phyloP scores from a whole-genome alignment of 2,888 invertebrate species.

The Bursaphelenchus okinawaensis region DNA sequence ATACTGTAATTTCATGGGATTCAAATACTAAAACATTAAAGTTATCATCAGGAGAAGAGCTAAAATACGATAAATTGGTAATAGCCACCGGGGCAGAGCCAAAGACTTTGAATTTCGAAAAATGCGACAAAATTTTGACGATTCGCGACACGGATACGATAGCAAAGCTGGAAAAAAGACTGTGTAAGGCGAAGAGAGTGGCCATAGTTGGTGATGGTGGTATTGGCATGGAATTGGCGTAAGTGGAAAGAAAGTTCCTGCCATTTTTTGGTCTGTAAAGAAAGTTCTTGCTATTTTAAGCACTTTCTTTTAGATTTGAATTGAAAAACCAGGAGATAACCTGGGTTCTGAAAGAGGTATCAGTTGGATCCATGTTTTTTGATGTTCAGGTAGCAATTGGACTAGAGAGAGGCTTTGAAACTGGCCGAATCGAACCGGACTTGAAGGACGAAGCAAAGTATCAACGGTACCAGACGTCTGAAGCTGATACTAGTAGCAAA shows the following conservation, averaged over 20 bases:
- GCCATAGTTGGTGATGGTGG: slow-evolving; percentile 93
- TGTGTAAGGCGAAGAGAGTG: slow-evolving; percentile 70
- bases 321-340: slow-evolving; percentile 76
- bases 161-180: slow-evolving; percentile 52
- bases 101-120: neutral
- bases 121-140: slow-evolving; percentile 13
- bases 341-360: slow-evolving; percentile 88
- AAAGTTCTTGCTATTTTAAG: too few species aligned
- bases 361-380: slow-evolving; percentile 86
- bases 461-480: slow-evolving; percentile 21
- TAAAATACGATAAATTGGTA: slow-evolving; percentile 76
- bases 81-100: slow-evolving; percentile 78
- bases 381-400: slow-evolving; percentile 80
- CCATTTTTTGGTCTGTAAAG: too few species aligned
- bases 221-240: slow-evolving; percentile 89
- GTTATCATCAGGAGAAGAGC: slow-evolving; percentile 58
- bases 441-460: slow-evolving; percentile 69
- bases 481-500: neutral
- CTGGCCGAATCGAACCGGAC: neutral
- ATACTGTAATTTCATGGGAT: slow-evolving; percentile 32
- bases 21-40: slow-evolving; percentile 17
- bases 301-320: slow-evolving; percentile 68
- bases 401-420: neutral
- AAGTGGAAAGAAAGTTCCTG: slow-evolving; percentile 10
- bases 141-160: slow-evolving; percentile 38